Evolutionary conservation across 2,113 vertebrate genomes (phyloP), one percentile per base, ranked within the genome.

Genomic region (Aspidoscelis tigris): DNA sequence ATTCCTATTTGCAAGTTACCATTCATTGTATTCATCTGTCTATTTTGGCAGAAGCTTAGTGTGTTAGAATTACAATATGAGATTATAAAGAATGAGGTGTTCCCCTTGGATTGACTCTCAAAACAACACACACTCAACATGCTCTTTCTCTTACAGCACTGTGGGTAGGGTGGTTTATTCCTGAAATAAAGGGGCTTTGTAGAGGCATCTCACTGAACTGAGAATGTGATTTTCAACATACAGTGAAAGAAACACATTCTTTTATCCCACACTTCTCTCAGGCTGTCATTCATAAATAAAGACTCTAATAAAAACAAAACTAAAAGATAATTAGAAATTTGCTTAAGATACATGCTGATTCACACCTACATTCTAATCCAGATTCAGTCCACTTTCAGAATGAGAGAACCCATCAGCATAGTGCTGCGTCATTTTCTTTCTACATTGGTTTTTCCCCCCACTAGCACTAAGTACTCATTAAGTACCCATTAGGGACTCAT

Each of bases 21-120:
- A 50, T 76, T 77, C 65, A 69, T 70, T 83, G n/a, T 70, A 70
- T 69, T 53, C 14, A 3, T 12, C 33, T 69, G 44, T 58, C 22
- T 21, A 20, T 77, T 84, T 77, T 84, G 65, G 65, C 75, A 84
- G 64, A 43, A 69, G 75, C 22, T n/a, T n/a, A 26, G 74, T 33
- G 12, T 58, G 39, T 84, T 84, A 58, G 65, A 84, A 77, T 84
- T 69, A 76, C 74, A 77, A 84, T 58, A 84, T n/a, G 39, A 77
- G 66, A 77, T 53, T 77, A 70, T 70, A 84, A 84, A 44, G 22
- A 70, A 70, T 84, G 65, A 84, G 61, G 75, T 84, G 50, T 16
- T 61, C 53, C 66, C 66, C 22, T 78, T 70, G 39, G 76, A 71
- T 39, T 11, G 66, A 53, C 55, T 73, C 39, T 73, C 69, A 43